Percentiles rank a stretch among this genome's conserved stretches.
phyloP scores from a whole-genome alignment of 64 coral and sea anemone genomes.

The Dendrophyllia cribrosa region DNA sequence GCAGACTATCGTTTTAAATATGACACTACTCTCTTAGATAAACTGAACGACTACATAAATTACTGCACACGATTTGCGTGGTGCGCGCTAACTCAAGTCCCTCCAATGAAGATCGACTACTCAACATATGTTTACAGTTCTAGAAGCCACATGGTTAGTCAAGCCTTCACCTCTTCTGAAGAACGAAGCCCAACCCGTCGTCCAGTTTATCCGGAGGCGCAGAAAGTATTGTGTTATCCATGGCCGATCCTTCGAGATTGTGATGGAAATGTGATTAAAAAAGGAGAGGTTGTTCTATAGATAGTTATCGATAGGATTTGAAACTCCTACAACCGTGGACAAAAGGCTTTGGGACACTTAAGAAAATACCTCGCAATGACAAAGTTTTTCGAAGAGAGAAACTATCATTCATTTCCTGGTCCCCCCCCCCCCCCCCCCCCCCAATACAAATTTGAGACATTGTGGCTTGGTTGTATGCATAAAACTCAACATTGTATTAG shows the following conservation, averaged over 20 bases:
- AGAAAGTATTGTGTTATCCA: no score
- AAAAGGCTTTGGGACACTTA: no score
- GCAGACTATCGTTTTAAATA: background rate
- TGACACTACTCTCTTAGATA: background rate
- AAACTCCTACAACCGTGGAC: no score
- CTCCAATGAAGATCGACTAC: slow-evolving; percentile 14
- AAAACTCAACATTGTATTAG: no score
- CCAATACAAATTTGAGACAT: no score
- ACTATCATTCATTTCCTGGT: no score
- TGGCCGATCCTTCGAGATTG: no score
- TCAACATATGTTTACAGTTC: background rate
- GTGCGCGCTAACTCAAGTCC: background rate
- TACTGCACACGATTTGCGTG: slow-evolving; percentile 10
- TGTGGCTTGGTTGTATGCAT: no score
- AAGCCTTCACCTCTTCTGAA: background rate
- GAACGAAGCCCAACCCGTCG: background rate
- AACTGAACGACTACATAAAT: background rate
- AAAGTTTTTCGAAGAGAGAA: no score
- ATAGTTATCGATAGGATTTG: no score
- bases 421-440: no score
- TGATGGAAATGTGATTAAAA: background rate
- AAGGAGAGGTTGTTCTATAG: background rate
- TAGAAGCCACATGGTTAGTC: background rate
- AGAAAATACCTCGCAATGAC: no score
- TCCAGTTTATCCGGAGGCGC: background rate